Evolutionary conservation across 2,113 vertebrate genomes (phyloP).

Genomic region (Tiliqua scincoides): DNA sequence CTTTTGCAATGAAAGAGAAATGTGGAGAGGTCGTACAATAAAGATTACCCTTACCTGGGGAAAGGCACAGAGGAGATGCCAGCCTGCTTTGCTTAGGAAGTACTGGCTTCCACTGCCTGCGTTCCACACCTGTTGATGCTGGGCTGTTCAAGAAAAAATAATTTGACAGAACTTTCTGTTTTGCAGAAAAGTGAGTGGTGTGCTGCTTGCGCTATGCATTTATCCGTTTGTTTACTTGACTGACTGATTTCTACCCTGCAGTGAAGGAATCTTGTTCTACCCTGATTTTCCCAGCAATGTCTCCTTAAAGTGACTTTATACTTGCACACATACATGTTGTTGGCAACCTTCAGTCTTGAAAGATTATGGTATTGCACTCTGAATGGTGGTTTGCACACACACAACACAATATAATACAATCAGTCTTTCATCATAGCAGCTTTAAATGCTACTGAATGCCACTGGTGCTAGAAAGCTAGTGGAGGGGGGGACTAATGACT

Average conservation of each 20-base stretch:
- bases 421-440: neutral
- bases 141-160: neutral
- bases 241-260: neutral
- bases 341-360: too few relatives aligned
- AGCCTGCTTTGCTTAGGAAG: neutral
- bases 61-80: constrained; percentile 18
- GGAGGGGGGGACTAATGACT: neutral
- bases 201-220: neutral
- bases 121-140: neutral
- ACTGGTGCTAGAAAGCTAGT: neutral
- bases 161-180: neutral
- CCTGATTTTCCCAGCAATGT: too few relatives aligned
- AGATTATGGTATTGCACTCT: too few relatives aligned
- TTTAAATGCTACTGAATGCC: neutral
- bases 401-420: neutral
- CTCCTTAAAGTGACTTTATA: neutral
- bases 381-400: too few relatives aligned
- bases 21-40: neutral
- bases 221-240: neutral
- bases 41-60: neutral
- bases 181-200: neutral
- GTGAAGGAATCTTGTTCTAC: too few relatives aligned
- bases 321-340: too few relatives aligned
- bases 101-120: constrained; percentile 17
- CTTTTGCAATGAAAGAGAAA: constrained; percentile 33